Evolutionary conservation across 2,888 invertebrate species (phyloP).

Genomic region (Chaetoderma sp.): DNA sequence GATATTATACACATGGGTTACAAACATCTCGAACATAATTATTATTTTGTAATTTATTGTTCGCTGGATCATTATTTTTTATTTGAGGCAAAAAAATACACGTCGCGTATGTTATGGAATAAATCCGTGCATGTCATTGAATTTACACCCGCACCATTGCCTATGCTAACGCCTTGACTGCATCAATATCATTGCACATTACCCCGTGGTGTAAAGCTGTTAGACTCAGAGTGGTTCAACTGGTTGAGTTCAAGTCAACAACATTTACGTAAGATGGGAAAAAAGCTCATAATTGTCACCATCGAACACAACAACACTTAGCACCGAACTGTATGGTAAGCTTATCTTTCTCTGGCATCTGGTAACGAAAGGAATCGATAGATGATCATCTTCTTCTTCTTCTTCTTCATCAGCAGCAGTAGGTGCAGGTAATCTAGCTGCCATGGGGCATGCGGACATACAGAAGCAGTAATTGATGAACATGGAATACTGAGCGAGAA

Average conservation of each 20-base stretch:
- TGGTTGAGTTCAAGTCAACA: slow-evolving; percentile 52
- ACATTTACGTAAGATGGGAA: slow-evolving; percentile 39
- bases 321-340: slow-evolving; percentile 58
- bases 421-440: too few species aligned
- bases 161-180: slow-evolving; percentile 55
- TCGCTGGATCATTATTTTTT: too few species aligned
- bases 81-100: too few species aligned
- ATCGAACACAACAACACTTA: slow-evolving; percentile 59
- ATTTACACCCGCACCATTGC: slow-evolving; percentile 51
- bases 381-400: too few species aligned
- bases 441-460: too few species aligned
- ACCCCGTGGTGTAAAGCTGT: slow-evolving; percentile 61
- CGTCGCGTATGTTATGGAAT: slow-evolving; percentile 60
- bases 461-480: too few species aligned
- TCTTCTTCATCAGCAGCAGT: too few species aligned
- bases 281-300: slow-evolving; percentile 54
- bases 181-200: slow-evolving; percentile 59
- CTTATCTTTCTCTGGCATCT: slow-evolving; percentile 48
- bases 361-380: too few species aligned
- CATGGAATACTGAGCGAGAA: too few species aligned
- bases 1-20: too few species aligned
- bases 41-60: too few species aligned
- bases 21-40: too few species aligned
- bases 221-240: slow-evolving; percentile 55
- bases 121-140: slow-evolving; percentile 59